These are phyloP conservation scores for Papilio helenus DNA, from an alignment of 1,140 invertebrate species.

Conservation along the genomic window DNA sequence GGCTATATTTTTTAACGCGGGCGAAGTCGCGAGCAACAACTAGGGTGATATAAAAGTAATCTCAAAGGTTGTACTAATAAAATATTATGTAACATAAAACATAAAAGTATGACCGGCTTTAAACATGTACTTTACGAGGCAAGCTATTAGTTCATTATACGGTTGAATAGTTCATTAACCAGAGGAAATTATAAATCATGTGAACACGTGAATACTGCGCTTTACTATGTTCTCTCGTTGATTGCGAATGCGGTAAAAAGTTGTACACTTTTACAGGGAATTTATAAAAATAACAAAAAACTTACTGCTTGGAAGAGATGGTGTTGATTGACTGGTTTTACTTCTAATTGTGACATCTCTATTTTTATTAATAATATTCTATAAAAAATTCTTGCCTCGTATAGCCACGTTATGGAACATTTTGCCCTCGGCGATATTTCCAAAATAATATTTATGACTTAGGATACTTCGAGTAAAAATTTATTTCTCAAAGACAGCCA, in stretches of 20 bases:
- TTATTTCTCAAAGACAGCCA: too few species aligned
- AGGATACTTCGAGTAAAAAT: too few species aligned
- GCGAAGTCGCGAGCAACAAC: too few species aligned
- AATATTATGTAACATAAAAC: conserved; percentile 17
- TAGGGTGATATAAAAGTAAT: background rate
- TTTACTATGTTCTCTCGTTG: conserved; percentile 18
- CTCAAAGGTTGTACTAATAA: background rate
- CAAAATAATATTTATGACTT: too few species aligned
- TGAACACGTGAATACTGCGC: conserved; percentile 20
- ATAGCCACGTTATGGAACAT: too few species aligned
- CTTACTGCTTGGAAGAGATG: background rate
- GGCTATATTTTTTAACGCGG: too few species aligned
- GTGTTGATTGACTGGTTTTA: background rate
- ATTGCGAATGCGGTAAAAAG: background rate
- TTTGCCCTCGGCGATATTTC: too few species aligned
- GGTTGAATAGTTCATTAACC: conserved; percentile 51
- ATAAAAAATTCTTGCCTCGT: too few species aligned
- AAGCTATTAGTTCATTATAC: conserved; percentile 40
- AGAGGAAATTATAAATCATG: conserved; percentile 57
- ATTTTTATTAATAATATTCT: background rate
- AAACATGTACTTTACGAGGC: conserved; percentile 21
- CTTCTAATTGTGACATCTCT: background rate
- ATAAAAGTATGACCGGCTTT: conserved; percentile 7
- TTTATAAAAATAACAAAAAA: background rate
- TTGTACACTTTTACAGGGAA: background rate